A percentile compares a stretch with the other conserved stretches of the same genome.
phyloP scores from a whole-genome alignment of 2,113 vertebrate species.

The Calonectris borealis region DNA sequence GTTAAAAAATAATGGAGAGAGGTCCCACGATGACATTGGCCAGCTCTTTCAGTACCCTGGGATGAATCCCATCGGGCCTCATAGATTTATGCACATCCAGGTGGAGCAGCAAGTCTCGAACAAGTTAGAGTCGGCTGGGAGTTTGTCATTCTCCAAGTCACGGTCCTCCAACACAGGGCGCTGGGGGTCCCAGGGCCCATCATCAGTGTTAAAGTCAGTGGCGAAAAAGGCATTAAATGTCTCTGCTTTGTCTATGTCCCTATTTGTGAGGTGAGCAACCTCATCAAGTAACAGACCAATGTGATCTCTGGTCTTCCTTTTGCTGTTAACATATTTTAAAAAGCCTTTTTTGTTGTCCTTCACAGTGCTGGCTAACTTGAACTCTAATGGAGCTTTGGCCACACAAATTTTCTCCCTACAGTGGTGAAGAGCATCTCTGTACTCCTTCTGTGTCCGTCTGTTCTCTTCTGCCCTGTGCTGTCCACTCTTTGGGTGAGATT shows the following conservation, averaged over 20 bases:
- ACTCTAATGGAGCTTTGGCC: not conserved
- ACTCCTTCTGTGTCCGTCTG: not conserved
- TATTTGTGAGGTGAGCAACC: not conserved
- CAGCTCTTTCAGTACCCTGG: not conserved
- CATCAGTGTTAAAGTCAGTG: not conserved
- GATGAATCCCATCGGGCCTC: not conserved
- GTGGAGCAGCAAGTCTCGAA: not conserved
- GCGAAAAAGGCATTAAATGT: not conserved
- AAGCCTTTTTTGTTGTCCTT: not conserved
- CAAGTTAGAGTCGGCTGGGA: not conserved
- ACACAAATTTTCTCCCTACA: not conserved
- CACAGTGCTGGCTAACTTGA: not conserved
- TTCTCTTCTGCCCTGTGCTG: not conserved
- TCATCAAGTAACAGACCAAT: not conserved
- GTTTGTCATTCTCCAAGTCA: not conserved
- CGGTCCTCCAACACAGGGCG: not conserved
- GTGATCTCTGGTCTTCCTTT: not conserved
- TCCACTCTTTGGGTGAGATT: not conserved
- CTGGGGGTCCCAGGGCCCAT: not conserved
- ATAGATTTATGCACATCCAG: not conserved
- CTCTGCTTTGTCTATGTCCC: not conserved
- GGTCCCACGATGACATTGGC: rapidly evolving
- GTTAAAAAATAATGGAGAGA: not conserved
- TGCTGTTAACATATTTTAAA: not conserved
- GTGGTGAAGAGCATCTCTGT: not conserved